A percentile compares a stretch with the other conserved stretches of the same genome.
phyloP scores from a whole-genome alignment of 2,888 invertebrate species.

The Liodrosophila aerea region DNA sequence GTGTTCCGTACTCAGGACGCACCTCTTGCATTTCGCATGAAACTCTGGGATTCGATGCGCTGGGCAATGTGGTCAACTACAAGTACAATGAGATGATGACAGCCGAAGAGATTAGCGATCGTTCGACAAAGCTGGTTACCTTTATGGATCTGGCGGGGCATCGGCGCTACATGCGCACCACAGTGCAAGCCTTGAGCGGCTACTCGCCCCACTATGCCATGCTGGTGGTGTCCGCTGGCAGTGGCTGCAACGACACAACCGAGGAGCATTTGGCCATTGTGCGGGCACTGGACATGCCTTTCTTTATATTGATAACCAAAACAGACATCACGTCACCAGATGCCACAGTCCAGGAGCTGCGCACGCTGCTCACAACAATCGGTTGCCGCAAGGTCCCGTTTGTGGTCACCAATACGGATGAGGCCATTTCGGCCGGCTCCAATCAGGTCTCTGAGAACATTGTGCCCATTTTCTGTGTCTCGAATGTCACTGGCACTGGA shows the following conservation, averaged over 20 bases:
- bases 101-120: slow-evolving; percentile 96
- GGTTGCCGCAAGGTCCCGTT: slow-evolving; percentile 87
- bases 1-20: slow-evolving; percentile 84
- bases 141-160: slow-evolving; percentile 98
- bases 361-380: slow-evolving; percentile 86
- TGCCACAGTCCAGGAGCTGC: slow-evolving; percentile 84
- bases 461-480: slow-evolving; percentile 93
- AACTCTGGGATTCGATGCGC: slow-evolving; percentile 96
- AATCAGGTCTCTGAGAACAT: slow-evolving; percentile 86
- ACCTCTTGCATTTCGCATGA: slow-evolving; percentile 98
- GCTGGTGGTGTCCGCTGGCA: slow-evolving; percentile 91
- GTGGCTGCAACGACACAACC: slow-evolving; percentile 91
- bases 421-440: slow-evolving; percentile 88
- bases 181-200: slow-evolving; percentile 95
- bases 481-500: slow-evolving; percentile 94
- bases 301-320: slow-evolving; percentile 97
- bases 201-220: slow-evolving; percentile 96
- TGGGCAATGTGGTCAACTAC: slow-evolving; percentile 93
- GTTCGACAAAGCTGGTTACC: slow-evolving; percentile 95
- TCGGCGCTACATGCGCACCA: slow-evolving; percentile 96
- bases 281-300: slow-evolving; percentile 91
- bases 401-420: slow-evolving; percentile 87
- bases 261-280: slow-evolving; percentile 95
- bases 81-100: slow-evolving; percentile 94
- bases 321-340: slow-evolving; percentile 90